Base-by-base conservation (phyloP, 30 jellyfish, hydroid and myxozoan genomes). In the Pseudorhiza aurosa region DNA sequence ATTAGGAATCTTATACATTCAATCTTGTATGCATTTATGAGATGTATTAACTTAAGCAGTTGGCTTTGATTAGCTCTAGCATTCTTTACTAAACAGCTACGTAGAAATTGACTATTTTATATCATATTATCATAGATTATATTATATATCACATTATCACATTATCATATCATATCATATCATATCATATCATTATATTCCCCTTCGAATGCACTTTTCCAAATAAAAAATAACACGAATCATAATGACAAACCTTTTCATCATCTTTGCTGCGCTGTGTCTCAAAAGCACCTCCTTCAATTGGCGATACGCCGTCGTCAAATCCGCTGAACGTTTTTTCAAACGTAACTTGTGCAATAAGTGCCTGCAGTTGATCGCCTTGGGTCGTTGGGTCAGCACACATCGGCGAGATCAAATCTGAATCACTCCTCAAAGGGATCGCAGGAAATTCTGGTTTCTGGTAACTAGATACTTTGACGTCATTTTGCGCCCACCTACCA, bases 301-400 rank as follows among this genome's bases (percentile, higher is more conserved):
- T 26, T 64, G 77, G 58, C 29, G 33, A 2, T 19, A 8, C 59
- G 17, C 30, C 64, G 6, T 45, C 71, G 11, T 50, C 21, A 12
- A 24, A 71, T 18, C 51, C 31, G 25, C 45, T 4, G 18, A 77
- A 77, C n/a, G 89, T 46, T 24, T 77, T 77, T 59, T 77, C 89
- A 7, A 68, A 77, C 3, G 89, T 58, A 1, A 77, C 89, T 51
- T 77, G 89, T 3, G 89, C 89, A 0, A 77, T 77, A 1, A 77
- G n/a, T 7, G 80, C 89, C 51, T 77, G 81, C 39, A 77, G 44
- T 39, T 77, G 81, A 32, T 60, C 77, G 0, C 62, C 69, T 40
- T 42, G 65, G 10, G 88, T 45, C 53, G 57, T 44, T 30, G 83
- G 67, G 14, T 70, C 83, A 31, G 57, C 68, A 15, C 70, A 44